These are phyloP conservation scores for Drosophila willistoni DNA, from an alignment of 1,140 invertebrate genomes.

Conservation along the genomic window DNA sequence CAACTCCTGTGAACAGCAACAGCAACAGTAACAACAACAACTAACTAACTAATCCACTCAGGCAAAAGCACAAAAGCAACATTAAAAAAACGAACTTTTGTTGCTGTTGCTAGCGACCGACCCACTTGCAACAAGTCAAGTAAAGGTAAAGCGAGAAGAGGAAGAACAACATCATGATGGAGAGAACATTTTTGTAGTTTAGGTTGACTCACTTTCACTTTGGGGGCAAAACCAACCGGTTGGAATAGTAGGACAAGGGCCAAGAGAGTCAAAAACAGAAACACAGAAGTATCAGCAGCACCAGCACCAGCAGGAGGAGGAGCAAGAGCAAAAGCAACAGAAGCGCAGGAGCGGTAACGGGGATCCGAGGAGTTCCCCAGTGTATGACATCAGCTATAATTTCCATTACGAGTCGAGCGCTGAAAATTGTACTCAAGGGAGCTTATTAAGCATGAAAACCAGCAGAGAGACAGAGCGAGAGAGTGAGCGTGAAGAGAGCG, in stretches of 20 bases:
- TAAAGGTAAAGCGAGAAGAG: background rate
- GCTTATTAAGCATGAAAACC: constrained; percentile 69
- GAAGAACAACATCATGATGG: background rate
- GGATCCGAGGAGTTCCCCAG: constrained; percentile 46
- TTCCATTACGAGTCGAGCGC: constrained; percentile 78
- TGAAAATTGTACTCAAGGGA: constrained; percentile 80
- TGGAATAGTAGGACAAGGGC: constrained; percentile 11
- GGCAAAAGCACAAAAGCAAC: constrained; percentile 56
- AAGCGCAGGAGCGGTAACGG: too few species aligned
- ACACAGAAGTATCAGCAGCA: constrained; percentile 1
- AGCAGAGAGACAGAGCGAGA: constrained; percentile 30
- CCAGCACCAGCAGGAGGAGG: background rate
- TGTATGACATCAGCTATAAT: constrained; percentile 81
- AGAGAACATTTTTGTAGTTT: constrained; percentile 45
- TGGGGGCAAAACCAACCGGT: constrained; percentile 31
- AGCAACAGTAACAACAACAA: constrained; percentile 7
- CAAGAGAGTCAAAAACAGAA: constrained; percentile 37
- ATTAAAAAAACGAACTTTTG: constrained; percentile 50
- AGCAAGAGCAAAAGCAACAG: too few species aligned
- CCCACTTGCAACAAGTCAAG: constrained; percentile 77
- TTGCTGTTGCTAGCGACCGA: constrained; percentile 30
- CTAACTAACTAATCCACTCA: constrained; percentile 73
- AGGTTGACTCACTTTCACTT: constrained; percentile 58
- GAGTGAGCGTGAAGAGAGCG: constrained; percentile 22
- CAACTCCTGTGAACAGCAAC: constrained; percentile 2